These are phyloP conservation scores for Pteruthius melanotis DNA, from an alignment of 2,113 vertebrate genomes.

Conservation along the genomic window DNA sequence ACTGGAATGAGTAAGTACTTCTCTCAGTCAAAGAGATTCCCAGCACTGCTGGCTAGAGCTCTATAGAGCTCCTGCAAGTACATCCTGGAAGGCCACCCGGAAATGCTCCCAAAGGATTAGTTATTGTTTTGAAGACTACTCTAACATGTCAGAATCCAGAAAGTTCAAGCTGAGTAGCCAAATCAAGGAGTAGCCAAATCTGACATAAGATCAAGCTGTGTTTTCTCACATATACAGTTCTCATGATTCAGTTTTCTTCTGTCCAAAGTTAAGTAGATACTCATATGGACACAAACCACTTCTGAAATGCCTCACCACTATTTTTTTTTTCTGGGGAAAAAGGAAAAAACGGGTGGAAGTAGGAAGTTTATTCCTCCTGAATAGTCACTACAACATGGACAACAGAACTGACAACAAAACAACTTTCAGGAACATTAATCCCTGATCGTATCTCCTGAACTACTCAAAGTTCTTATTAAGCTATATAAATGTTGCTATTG, in stretches of 20 bases:
- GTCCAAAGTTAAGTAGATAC: neutral
- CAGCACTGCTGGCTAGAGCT: neutral
- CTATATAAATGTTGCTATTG: neutral
- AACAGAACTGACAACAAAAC: neutral
- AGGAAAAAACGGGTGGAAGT: rapidly evolving
- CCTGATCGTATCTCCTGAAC: neutral
- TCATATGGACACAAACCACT: neutral
- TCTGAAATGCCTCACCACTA: neutral
- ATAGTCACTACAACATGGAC: neutral
- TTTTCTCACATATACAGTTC: neutral
- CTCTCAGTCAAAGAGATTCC: neutral
- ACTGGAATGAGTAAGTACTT: neutral
- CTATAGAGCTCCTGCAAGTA: neutral
- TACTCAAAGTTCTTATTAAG: neutral
- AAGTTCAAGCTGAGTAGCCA: neutral
- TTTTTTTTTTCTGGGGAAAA: neutral
- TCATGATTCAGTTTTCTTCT: neutral
- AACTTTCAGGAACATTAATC: neutral
- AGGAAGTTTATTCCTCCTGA: neutral
- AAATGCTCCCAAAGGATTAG: neutral
- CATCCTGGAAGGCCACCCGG: neutral
- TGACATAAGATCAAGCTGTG: neutral
- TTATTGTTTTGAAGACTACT: neutral
- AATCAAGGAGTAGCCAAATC: neutral
- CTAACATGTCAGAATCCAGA: neutral